These are phyloP conservation scores for Beris morrisii DNA, from an alignment of 2,888 invertebrate species.

Conservation along the genomic window DNA sequence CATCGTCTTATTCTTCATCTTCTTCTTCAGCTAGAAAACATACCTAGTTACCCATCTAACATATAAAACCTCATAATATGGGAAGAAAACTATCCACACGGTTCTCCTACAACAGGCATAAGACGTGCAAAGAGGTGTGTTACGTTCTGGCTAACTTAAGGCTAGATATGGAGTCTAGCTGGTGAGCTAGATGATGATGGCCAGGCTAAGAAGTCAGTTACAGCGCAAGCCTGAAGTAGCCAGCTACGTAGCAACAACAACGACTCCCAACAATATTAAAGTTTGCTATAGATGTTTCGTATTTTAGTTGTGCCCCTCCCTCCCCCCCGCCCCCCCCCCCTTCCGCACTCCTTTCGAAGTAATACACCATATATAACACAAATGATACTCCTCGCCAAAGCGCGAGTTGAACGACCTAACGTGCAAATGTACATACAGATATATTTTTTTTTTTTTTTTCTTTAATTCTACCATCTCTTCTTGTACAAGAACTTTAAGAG, in stretches of 20 bases:
- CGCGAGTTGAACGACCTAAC: conserved; percentile 37
- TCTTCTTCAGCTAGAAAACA: too few species aligned
- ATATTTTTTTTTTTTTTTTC: conserved; percentile 15
- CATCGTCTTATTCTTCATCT: too few species aligned
- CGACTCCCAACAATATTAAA: conserved; percentile 18
- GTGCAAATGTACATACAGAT: conserved; percentile 35
- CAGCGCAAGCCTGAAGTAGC: conserved; percentile 5
- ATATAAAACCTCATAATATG: too few species aligned
- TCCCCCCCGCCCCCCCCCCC: too few species aligned
- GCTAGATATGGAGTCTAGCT: conserved; percentile 10
- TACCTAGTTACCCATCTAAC: too few species aligned
- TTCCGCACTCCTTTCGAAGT: too few species aligned
- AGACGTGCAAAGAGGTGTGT: too few species aligned
- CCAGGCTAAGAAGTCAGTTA: conserved; percentile 13
- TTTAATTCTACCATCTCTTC: conserved; percentile 29
- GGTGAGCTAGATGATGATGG: conserved; percentile 17
- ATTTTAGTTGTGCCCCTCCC: conserved; percentile 6
- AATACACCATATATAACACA: conserved; percentile 6
- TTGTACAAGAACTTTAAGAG: conserved; percentile 25
- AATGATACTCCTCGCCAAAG: conserved; percentile 28
- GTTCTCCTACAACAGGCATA: too few species aligned
- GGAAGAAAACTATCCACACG: too few species aligned
- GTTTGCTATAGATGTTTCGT: conserved; percentile 20
- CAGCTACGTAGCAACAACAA: conserved; percentile 1
- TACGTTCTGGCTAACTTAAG: too few species aligned